Percentiles rank a stretch among this genome's conserved stretches.
These are phyloP conservation scores for Heteromurus nitidus DNA, from an alignment of 2,888 invertebrate species.

Conservation along the genomic window DNA sequence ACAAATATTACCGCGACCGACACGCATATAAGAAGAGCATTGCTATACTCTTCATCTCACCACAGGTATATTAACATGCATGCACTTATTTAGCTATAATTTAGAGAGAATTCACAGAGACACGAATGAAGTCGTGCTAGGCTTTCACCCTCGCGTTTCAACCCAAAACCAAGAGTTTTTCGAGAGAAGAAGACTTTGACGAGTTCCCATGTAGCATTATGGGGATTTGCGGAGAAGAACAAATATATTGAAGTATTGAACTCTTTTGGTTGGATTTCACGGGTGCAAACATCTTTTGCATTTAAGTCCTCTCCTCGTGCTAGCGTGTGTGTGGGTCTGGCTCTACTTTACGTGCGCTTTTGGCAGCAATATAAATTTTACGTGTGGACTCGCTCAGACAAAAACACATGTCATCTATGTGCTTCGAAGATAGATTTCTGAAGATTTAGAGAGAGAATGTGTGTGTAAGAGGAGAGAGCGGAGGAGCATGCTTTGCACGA, in stretches of 20 bases:
- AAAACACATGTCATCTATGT: background rate
- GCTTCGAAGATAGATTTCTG: too few species aligned
- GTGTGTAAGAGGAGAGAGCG: too few species aligned
- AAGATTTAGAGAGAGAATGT: too few species aligned
- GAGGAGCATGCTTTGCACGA: too few species aligned
- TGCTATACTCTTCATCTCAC: too few species aligned
- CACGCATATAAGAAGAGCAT: too few species aligned
- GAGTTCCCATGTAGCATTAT: slow-evolving; percentile 7
- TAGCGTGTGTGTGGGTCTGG: background rate
- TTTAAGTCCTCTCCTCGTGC: too few species aligned
- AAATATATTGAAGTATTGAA: slow-evolving; percentile 10
- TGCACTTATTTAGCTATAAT: slow-evolving; percentile 6
- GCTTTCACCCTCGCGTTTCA: background rate
- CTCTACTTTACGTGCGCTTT: background rate
- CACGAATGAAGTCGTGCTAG: background rate
- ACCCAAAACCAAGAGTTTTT: background rate
- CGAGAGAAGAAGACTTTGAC: background rate
- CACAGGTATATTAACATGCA: too few species aligned
- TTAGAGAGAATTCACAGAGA: background rate
- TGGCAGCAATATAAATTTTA: background rate
- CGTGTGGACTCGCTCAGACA: background rate
- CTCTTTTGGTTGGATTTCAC: slow-evolving; percentile 9
- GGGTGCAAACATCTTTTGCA: too few species aligned
- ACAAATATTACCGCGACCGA: too few species aligned
- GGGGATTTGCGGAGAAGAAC: background rate